Base-by-base conservation (phyloP, 30 jellyfish, hydroid and myxozoan genomes). In the Aurelia coerulea region DNA sequence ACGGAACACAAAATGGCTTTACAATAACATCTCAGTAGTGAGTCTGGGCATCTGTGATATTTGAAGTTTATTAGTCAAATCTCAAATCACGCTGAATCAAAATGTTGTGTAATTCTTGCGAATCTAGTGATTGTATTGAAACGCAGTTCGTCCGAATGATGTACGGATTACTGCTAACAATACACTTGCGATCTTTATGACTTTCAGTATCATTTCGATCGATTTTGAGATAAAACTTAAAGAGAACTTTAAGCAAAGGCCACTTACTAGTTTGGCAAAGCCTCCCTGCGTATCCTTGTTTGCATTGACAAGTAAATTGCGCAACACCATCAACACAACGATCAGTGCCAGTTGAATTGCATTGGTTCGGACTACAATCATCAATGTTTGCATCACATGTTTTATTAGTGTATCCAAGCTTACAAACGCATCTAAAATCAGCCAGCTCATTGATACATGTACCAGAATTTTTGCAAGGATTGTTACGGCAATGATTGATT, bases 211-310 rank as follows among this genome's bases (percentile, higher is more conserved):
- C 56, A 46, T 5, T 46, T 46, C 1, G 56, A 46, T 46, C 56
- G 56, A 46, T 5, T 46, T 9, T 46, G 56, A 46, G 1, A 8
- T 1, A 9, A 46, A 46, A 46, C 15, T 46, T 46, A 9, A 13
- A 46, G 31, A 68, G 9, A 10, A 16, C 10, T 31, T 73, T 18
- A 73, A 5, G 5, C 41, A 73, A 10, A 67, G 62, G 1, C 0
- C 5, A 46, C 91, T 79, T 59, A 88, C 97, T 68, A 64, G 41
- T 79, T 63, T 79, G 93, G 64, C 97, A 88, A 33, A 6, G 35
- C 10, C 42, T 88, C 35, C 97, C 97, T 17, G 69, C n/a, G 89
- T 17, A 88, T 42, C 97, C 97, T n/a, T 71, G 59, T 5, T 19
- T 37, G 77, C 97, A 88, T 6, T 13, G 2, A 72, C 97, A 88